These are phyloP conservation scores for Steinernema hermaphroditum DNA, from an alignment of 2,888 invertebrate genomes.

Conservation along the genomic window DNA sequence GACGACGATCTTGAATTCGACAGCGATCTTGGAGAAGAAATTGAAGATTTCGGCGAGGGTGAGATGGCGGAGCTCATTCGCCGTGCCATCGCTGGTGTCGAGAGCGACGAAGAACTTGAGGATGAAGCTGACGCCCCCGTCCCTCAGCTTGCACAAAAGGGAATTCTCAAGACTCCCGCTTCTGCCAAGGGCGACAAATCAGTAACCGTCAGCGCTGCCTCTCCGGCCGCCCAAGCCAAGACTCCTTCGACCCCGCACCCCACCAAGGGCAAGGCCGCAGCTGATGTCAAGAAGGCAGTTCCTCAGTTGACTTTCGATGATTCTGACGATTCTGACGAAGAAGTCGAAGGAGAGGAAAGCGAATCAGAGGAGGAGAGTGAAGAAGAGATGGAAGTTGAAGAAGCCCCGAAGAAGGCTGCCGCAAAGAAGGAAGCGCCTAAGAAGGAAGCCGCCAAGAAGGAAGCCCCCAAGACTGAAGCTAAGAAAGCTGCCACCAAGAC, in stretches of 20 bases:
- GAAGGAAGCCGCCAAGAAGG: neutral
- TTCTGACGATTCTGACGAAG: slow-evolving; percentile 6
- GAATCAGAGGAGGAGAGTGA: neutral
- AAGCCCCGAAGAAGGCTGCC: slow-evolving; percentile 1
- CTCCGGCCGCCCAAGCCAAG: no score
- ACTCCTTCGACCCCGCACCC: no score
- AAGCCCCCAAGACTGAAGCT: neutral
- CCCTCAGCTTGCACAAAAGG: neutral
- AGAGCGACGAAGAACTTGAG: slow-evolving; percentile 26
- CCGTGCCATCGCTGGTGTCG: slow-evolving; percentile 17
- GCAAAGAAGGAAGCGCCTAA: no score
- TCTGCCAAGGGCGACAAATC: neutral
- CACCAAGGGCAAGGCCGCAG: neutral
- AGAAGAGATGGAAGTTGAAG: slow-evolving; percentile 20
- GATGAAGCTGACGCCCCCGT: slow-evolving; percentile 12
- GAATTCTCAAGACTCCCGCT: neutral
- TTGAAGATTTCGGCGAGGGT: slow-evolving; percentile 21
- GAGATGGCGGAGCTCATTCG: slow-evolving; percentile 18
- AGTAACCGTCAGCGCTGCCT: no score
- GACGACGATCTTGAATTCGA: neutral
- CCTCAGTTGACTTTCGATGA: slow-evolving; percentile 10
- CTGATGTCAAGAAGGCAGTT: slow-evolving; percentile 12
- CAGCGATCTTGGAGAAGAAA: slow-evolving; percentile 13
- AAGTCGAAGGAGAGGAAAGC: neutral
- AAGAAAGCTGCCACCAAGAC: slow-evolving; percentile 12